Evolutionary conservation across 2,113 vertebrate species (phyloP), one percentile per base, ranked within the genome.

Genomic region (Gopherus flavomarginatus): DNA sequence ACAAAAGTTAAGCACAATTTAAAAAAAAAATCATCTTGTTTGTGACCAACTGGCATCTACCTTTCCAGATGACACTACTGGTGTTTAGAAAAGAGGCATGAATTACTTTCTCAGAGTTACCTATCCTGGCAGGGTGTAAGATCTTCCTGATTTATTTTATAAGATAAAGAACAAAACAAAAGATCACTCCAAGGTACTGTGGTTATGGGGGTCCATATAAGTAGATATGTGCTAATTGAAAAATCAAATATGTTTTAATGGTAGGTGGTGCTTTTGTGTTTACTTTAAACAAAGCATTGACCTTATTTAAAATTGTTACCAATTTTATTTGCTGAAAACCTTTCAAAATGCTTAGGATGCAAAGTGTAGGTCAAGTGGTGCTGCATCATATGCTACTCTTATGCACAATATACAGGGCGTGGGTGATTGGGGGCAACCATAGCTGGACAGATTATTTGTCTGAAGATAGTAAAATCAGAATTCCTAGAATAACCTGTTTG

Each of bases 401-500:
- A 11, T 38, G 4, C 82, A 69, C 49, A 62, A 85, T 54, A 88
- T 92, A 75, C 9, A 44, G 75, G 8, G 3, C 38, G 12, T 94
- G 85, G 81, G 77, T 80, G 91, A 91, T 91, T 89, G 29, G 90
- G 89, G 95, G 87, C 44, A 5, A 14, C 83, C 1, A n/a, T 84
- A 96, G 94, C 79, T 81, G 91, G 59, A 89, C 91, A 91, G 86
- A 87, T 96, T 94, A 93, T 96, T 62, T 95, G 94, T 65, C 84
- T 93, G 94, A 80, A 88, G 95, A 96, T 92, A 95, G 93, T 85
- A 96, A 95, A 97, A 95, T 98, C 80, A 85, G 91, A 95, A 97
- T 97, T 97, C 97, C 96, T 96, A 96, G 97, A 97, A 96, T 97
- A 98, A 98, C 98, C 98, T 97, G 98, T 98, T 98, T 98, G 97